phyloP scores from a whole-genome alignment of 2,797 vertebrate species.

The Pithecia hirsuta region DNA sequence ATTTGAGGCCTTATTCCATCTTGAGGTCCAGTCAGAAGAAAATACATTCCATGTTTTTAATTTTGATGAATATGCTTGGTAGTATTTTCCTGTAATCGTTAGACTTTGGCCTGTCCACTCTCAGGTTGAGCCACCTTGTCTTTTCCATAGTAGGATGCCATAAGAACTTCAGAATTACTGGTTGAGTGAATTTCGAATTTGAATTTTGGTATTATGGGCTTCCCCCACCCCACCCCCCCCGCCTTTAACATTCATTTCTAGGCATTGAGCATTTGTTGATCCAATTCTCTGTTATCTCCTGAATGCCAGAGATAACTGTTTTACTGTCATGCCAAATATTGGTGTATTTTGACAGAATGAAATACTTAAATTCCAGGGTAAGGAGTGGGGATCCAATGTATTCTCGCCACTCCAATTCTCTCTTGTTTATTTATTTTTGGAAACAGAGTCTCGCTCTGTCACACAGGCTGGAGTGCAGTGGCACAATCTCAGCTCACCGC shows the following conservation, averaged over 20 bases:
- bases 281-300: neutral
- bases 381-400: neutral
- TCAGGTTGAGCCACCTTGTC: neutral
- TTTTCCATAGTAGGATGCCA: neutral
- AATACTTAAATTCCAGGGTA: neutral
- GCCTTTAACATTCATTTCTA: neutral
- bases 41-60: neutral
- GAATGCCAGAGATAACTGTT: constrained; percentile 18
- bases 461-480: neutral
- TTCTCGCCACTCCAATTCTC: neutral
- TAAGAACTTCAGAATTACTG: constrained; percentile 9
- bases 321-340: neutral
- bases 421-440: too few species aligned
- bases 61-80: neutral
- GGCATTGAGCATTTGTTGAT: constrained; percentile 42
- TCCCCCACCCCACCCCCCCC: neutral
- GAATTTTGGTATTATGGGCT: neutral
- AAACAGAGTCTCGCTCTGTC: neutral
- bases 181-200: constrained; percentile 22
- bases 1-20: neutral
- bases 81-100: constrained; percentile 1
- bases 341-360: constrained; percentile 43
- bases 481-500: neutral
- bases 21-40: neutral
- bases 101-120: neutral